These are phyloP conservation scores for Apamea anceps DNA, from an alignment of 2,888 invertebrate species.

Conservation along the genomic window DNA sequence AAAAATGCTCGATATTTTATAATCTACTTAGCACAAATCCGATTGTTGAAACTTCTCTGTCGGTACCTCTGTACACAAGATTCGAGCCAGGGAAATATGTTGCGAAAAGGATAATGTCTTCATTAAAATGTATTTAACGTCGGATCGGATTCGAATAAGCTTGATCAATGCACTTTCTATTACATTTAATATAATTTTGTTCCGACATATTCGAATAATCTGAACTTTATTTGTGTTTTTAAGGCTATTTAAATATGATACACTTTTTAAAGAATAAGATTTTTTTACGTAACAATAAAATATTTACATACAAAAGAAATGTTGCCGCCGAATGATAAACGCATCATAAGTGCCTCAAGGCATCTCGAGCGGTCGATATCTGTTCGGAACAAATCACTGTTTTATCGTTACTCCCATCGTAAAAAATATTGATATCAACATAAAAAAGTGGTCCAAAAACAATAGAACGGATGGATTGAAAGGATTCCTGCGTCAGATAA, in stretches of 20 bases:
- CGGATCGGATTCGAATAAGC: constrained; percentile 76
- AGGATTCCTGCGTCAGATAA: constrained; percentile 88
- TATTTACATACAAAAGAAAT: constrained; percentile 87
- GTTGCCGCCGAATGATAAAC: constrained; percentile 87
- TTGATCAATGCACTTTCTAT: constrained; percentile 80
- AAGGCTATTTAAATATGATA: constrained; percentile 58
- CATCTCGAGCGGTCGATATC: constrained; percentile 83
- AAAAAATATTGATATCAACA: constrained; percentile 90
- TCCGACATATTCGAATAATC: constrained; percentile 39
- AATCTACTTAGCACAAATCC: constrained; percentile 83
- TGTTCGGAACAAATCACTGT: constrained; percentile 88
- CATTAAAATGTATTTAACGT: constrained; percentile 82
- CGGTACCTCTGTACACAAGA: constrained; percentile 71
- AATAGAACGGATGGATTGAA: constrained; percentile 89
- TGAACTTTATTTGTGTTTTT: constrained; percentile 60
- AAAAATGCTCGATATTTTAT: constrained; percentile 81
- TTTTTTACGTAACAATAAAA: constrained; percentile 82
- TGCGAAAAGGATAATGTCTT: constrained; percentile 72
- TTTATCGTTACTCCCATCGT: constrained; percentile 88
- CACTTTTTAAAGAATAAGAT: constrained; percentile 67
- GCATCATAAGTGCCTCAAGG: constrained; percentile 83
- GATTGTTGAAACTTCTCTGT: constrained; percentile 77
- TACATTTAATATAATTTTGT: constrained; percentile 63
- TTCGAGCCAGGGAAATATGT: constrained; percentile 70
- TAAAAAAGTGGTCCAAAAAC: constrained; percentile 89